These are phyloP conservation scores for Heliocidaris tuberculata DNA, from an alignment of 35 echinoderm and acorn worm species.

Conservation along the genomic window DNA sequence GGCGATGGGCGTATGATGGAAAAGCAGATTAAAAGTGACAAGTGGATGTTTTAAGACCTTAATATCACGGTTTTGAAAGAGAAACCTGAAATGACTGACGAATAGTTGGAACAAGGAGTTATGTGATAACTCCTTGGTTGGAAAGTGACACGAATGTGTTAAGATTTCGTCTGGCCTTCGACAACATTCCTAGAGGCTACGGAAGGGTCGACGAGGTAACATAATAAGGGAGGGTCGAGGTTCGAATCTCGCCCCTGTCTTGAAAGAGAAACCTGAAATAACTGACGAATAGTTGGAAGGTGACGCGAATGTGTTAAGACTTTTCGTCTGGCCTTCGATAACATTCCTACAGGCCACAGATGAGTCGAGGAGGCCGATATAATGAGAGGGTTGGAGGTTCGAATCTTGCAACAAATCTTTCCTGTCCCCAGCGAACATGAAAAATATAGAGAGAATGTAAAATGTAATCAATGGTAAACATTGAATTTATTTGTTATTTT, in stretches of 20 bases:
- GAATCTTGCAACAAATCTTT: too few species aligned
- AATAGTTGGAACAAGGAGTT: too few species aligned
- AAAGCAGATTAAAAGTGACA: conserved; percentile 4
- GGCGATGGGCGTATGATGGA: not conserved
- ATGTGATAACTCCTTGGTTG: too few species aligned
- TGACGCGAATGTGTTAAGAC: not conserved
- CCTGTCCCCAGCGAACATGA: too few species aligned
- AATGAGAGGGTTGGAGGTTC: not conserved
- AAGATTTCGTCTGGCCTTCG: not conserved
- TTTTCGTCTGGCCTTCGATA: not conserved
- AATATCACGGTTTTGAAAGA: not conserved
- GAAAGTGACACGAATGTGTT: not conserved
- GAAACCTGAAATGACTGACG: not conserved
- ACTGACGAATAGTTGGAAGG: not conserved
- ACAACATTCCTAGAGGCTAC: not conserved
- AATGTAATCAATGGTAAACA: too few species aligned
- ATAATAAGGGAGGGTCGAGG: not conserved
- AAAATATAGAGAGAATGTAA: too few species aligned
- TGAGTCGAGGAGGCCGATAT: not conserved
- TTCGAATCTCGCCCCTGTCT: not conserved
- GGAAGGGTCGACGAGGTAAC: not conserved
- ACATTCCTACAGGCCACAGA: not conserved
- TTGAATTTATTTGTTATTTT: too few species aligned
- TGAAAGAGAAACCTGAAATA: not conserved
- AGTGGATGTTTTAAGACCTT: conserved; percentile 11